Evolutionary conservation across 1,140 invertebrate genomes (phyloP).

Genomic region (Ruditapes philippinarum): DNA sequence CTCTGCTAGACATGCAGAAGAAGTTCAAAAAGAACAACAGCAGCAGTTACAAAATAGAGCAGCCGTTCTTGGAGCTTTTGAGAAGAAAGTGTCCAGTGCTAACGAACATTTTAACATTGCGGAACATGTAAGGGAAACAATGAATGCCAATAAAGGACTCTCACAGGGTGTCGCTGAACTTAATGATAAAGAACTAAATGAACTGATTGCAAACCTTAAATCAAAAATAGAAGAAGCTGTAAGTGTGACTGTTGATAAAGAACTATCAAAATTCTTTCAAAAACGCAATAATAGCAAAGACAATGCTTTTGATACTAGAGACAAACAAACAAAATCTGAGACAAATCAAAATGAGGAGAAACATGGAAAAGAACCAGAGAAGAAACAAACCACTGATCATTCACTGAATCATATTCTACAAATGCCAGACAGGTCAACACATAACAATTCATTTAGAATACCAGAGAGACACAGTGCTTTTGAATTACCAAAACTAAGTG

Average conservation of each 20-base stretch:
- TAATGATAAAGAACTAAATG: slow-evolving; percentile 91
- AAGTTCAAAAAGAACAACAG: slow-evolving; percentile 42
- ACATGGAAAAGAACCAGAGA: slow-evolving; percentile 48
- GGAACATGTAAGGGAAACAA: slow-evolving; percentile 61
- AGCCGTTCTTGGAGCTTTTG: slow-evolving; percentile 41
- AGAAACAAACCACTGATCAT: slow-evolving; percentile 66
- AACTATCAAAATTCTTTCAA: slow-evolving; percentile 84
- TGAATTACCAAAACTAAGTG: slow-evolving; percentile 72
- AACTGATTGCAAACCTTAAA: slow-evolving; percentile 92
- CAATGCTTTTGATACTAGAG: background rate
- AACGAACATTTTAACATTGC: slow-evolving; percentile 62
- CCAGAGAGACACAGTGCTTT: slow-evolving; percentile 82
- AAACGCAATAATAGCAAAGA: slow-evolving; percentile 63
- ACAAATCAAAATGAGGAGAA: slow-evolving; percentile 65
- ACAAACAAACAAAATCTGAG: slow-evolving; percentile 56
- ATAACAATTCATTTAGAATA: slow-evolving; percentile 52
- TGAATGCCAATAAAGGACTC: slow-evolving; percentile 56
- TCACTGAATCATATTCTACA: slow-evolving; percentile 54
- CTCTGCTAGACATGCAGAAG: slow-evolving; percentile 53
- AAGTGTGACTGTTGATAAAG: slow-evolving; percentile 85
- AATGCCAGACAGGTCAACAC: slow-evolving; percentile 55
- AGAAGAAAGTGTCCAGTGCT: slow-evolving; percentile 54
- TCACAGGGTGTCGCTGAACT: slow-evolving; percentile 70
- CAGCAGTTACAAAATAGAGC: slow-evolving; percentile 42
- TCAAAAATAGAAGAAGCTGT: slow-evolving; percentile 93